Evolutionary conservation across 2,888 invertebrate genomes (phyloP).

Genomic region (Aricia artaxerxes): DNA sequence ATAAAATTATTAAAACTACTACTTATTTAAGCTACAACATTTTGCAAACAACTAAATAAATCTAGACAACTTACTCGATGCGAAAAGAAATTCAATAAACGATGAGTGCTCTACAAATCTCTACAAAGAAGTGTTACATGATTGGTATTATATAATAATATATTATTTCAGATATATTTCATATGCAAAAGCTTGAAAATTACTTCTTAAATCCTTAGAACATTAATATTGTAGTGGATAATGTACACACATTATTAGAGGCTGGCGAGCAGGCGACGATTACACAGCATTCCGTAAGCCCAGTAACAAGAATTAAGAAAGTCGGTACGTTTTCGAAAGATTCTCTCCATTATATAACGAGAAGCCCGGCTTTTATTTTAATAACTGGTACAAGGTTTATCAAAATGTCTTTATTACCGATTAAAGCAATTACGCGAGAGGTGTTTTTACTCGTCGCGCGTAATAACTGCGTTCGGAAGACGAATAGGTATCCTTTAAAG

Average conservation of each 20-base stretch:
- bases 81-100: no score
- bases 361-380: constrained; percentile 11
- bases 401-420: constrained; percentile 23
- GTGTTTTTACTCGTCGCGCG: not conserved
- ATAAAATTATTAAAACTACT: no score
- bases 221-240: not conserved
- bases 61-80: no score
- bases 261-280: not conserved
- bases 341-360: constrained; percentile 4
- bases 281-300: constrained; percentile 7
- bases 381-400: constrained; percentile 12
- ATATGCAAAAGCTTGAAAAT: no score
- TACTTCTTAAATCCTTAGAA: no score
- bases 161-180: no score
- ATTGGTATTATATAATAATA: no score
- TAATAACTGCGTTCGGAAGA: not conserved
- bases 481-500: not conserved
- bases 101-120: no score
- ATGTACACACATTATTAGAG: not conserved
- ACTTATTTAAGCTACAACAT: no score
- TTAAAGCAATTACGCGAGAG: not conserved
- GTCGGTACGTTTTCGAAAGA: constrained; percentile 10
- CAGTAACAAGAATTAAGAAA: constrained; percentile 7
- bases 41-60: no score
- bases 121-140: no score